These are phyloP conservation scores for Urocynchramus pylzowi DNA, from an alignment of 2,113 vertebrate species.

Conservation along the genomic window DNA sequence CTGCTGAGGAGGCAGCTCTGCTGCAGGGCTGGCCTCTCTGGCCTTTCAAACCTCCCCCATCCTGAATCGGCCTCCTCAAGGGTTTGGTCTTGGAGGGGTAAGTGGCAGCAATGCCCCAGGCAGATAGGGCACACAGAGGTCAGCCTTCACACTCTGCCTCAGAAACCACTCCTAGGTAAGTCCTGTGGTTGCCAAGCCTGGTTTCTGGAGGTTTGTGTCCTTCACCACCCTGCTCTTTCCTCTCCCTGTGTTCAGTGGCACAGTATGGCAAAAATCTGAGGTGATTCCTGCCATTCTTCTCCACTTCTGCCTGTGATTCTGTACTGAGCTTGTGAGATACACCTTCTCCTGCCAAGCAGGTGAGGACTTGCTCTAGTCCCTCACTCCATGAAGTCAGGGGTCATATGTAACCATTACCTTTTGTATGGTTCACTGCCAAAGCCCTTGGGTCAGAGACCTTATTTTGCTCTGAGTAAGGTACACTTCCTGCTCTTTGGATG, in stretches of 20 bases:
- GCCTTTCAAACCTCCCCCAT: background rate
- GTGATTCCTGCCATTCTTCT: background rate
- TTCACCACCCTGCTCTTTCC: background rate
- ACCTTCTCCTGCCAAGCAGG: background rate
- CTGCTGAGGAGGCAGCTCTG: background rate
- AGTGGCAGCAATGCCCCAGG: background rate
- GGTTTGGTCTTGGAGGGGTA: background rate
- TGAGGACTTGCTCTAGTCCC: background rate
- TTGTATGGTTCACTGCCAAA: background rate
- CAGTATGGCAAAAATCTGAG: background rate
- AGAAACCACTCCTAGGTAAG: background rate
- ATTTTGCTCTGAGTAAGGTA: background rate
- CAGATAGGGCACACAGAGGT: background rate
- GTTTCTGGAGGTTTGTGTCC: background rate
- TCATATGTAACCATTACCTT: background rate
- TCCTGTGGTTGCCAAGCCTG: accelerated
- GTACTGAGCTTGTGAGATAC: background rate
- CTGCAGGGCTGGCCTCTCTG: background rate
- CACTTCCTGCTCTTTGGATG: background rate
- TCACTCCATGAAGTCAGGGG: background rate
- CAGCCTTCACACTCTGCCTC: accelerated
- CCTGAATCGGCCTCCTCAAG: background rate
- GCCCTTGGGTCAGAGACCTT: background rate
- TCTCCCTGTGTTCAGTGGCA: accelerated
- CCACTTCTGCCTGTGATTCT: background rate